Evolutionary conservation across 2,797 vertebrate species (phyloP).

Genomic region (Syngnathus acus): DNA sequence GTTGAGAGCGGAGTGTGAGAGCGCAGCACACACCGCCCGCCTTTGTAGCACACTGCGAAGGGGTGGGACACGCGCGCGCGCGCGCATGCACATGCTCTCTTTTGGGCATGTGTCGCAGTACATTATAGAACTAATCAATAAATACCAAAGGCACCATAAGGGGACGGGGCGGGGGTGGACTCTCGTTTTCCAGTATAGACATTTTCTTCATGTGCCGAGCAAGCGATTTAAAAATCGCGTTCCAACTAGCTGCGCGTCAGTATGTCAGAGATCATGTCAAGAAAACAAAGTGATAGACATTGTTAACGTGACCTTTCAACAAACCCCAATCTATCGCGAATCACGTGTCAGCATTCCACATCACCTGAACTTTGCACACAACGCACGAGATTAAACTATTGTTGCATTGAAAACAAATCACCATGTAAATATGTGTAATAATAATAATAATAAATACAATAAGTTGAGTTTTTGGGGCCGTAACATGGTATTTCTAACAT

Average conservation of each 20-base stretch:
- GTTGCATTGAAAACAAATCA: not conserved
- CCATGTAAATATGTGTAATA: too few relatives aligned
- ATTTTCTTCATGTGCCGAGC: not conserved
- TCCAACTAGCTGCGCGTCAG: not conserved
- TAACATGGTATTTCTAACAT: too few relatives aligned
- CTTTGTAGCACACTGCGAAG: conserved; percentile 33
- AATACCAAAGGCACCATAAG: not conserved
- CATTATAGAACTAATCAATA: not conserved
- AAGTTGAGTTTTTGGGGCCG: too few relatives aligned
- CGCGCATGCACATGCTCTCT: not conserved
- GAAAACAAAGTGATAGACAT: too few relatives aligned
- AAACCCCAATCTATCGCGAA: not conserved
- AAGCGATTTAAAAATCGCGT: not conserved
- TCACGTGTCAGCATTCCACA: conserved; percentile 18
- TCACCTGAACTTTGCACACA: conserved; percentile 19
- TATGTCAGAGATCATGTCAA: not conserved
- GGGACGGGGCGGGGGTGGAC: not conserved
- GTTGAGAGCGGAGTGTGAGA: conserved; percentile 20
- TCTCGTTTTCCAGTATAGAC: not conserved
- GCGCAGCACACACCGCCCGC: conserved; percentile 28
- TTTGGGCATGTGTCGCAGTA: not conserved
- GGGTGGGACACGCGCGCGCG: conserved; percentile 34
- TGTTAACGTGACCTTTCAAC: not conserved
- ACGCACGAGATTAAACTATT: not conserved
- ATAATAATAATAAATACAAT: too few relatives aligned